These are phyloP conservation scores for Colletes latitarsis DNA, from an alignment of 1,140 invertebrate genomes.

Conservation along the genomic window DNA sequence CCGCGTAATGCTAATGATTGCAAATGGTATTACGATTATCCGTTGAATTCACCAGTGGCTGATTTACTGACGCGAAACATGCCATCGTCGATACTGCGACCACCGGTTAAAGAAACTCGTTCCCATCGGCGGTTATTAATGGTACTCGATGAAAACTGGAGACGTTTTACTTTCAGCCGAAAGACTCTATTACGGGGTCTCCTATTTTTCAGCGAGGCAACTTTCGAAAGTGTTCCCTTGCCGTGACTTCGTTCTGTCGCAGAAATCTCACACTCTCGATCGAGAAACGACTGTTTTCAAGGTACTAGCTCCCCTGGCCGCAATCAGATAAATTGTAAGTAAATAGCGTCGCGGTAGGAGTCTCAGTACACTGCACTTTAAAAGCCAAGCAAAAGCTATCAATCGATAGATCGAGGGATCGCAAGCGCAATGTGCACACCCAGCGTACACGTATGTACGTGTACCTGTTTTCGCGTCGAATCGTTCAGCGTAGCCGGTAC, in stretches of 20 bases:
- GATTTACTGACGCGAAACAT: background rate
- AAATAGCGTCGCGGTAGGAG: slow-evolving; percentile 11
- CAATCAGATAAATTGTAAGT: slow-evolving; percentile 1
- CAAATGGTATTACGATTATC: background rate
- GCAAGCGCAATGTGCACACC: slow-evolving; percentile 12
- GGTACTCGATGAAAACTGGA: background rate
- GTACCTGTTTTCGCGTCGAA: slow-evolving; percentile 50
- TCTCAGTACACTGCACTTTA: background rate
- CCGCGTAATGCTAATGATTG: background rate
- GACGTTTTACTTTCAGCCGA: slow-evolving; percentile 6
- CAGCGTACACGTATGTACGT: slow-evolving; percentile 3
- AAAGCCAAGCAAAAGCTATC: slow-evolving; percentile 19
- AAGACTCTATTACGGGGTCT: background rate
- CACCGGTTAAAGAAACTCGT: background rate
- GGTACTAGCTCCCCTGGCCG: background rate
- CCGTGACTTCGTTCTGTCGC: background rate
- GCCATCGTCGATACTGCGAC: background rate
- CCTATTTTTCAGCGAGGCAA: background rate
- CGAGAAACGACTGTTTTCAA: slow-evolving; percentile 3
- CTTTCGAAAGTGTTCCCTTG: background rate
- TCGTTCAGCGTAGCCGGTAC: slow-evolving; percentile 41
- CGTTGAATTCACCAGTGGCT: background rate
- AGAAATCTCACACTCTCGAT: too few relatives aligned
- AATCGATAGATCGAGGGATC: slow-evolving; percentile 34
- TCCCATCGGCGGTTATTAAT: background rate